phyloP scores from a whole-genome alignment of 2,113 vertebrate species.

The Progne subis region DNA sequence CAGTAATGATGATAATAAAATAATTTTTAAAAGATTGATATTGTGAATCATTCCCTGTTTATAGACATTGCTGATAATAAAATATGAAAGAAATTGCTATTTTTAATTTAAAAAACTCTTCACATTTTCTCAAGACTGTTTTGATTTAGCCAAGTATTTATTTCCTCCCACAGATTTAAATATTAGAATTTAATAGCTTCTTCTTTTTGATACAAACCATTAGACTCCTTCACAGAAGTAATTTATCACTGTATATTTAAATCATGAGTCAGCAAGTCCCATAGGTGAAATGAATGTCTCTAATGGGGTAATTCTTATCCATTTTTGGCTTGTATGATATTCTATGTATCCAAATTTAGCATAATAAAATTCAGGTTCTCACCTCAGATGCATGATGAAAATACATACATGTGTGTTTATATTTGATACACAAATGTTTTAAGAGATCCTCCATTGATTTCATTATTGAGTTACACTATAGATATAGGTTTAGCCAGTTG shows the following conservation, averaged over 20 bases:
- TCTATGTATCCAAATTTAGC: neutral
- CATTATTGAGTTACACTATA: neutral
- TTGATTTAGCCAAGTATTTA: neutral
- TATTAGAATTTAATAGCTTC: neutral
- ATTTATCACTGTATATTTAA: constrained; percentile 17
- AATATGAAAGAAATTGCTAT: neutral
- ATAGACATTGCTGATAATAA: neutral
- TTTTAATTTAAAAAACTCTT: neutral
- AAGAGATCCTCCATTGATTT: neutral
- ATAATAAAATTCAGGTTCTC: neutral
- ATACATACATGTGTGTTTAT: neutral
- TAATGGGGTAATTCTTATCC: neutral
- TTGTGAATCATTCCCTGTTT: neutral
- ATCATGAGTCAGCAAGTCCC: constrained; percentile 14
- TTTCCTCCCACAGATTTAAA: neutral
- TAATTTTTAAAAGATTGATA: neutral
- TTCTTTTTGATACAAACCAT: neutral
- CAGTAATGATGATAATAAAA: neutral
- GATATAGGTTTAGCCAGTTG: neutral
- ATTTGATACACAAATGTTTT: neutral
- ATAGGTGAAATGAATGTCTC: neutral
- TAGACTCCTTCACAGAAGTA: neutral
- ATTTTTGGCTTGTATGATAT: neutral
- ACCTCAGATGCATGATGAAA: neutral
- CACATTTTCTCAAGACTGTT: neutral